phyloP scores from a whole-genome alignment of 2,113 vertebrate genomes.

The Psammodynastes pulverulentus region DNA sequence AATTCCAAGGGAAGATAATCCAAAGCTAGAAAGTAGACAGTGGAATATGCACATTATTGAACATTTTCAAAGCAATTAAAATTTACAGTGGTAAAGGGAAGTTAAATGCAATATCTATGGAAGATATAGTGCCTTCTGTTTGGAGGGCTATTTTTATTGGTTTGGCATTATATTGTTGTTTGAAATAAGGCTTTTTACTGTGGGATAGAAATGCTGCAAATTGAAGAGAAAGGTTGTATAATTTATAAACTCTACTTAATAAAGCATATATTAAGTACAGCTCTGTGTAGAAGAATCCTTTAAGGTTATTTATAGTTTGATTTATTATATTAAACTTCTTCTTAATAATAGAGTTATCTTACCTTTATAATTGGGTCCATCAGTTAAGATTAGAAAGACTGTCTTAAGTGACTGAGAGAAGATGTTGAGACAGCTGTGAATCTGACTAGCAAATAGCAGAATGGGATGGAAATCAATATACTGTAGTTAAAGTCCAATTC shows the following conservation, averaged over 20 bases:
- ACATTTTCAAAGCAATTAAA: conserved; percentile 31
- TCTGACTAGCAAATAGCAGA: conserved; percentile 41
- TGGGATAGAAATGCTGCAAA: conserved; percentile 53
- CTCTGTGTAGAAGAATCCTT: conserved; percentile 55
- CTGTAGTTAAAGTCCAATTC: conserved; percentile 2
- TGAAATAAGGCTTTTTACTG: conserved; percentile 50
- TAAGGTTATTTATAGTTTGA: conserved; percentile 71
- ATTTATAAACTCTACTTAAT: conserved; percentile 68
- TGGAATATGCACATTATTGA: background rate
- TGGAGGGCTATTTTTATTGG: conserved; percentile 49
- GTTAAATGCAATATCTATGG: conserved; percentile 13
- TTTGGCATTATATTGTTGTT: conserved; percentile 59
- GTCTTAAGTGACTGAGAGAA: conserved; percentile 52
- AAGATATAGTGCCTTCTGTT: conserved; percentile 47
- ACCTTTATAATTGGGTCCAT: conserved; percentile 65
- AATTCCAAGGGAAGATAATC: background rate
- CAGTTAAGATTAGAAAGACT: conserved; percentile 58
- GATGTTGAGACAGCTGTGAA: conserved; percentile 41
- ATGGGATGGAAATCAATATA: conserved; percentile 25
- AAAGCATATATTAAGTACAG: conserved; percentile 63
- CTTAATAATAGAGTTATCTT: conserved; percentile 70
- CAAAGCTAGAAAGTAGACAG: background rate
- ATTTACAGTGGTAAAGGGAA: conserved; percentile 39
- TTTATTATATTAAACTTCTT: conserved; percentile 67
- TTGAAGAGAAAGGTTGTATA: conserved; percentile 53